Evolutionary conservation across 2,113 vertebrate genomes (phyloP).

Genomic region (Albula glossodonta): DNA sequence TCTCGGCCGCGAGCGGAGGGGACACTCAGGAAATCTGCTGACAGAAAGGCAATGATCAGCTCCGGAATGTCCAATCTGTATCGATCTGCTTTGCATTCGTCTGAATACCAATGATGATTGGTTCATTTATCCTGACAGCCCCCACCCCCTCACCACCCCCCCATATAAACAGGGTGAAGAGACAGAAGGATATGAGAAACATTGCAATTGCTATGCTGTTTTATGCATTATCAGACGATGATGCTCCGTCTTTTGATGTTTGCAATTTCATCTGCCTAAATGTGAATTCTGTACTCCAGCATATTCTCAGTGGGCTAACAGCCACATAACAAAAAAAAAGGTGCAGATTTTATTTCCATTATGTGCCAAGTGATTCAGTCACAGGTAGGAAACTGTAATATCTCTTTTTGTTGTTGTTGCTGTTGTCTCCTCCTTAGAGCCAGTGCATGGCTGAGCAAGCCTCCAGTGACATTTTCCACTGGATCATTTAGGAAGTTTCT

Average conservation of each 20-base stretch:
- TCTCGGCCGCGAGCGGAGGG: background rate
- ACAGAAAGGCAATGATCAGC: background rate
- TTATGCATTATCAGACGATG: background rate
- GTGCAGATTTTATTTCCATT: constrained; percentile 39
- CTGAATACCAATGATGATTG: background rate
- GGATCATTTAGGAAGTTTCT: background rate
- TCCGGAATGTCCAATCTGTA: background rate
- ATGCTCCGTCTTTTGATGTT: background rate
- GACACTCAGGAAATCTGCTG: background rate
- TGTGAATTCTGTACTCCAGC: background rate
- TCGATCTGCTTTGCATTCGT: background rate
- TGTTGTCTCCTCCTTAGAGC: background rate
- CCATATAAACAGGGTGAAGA: background rate
- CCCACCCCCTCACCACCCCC: background rate
- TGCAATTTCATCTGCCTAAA: background rate
- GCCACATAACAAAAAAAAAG: background rate
- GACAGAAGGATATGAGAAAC: background rate
- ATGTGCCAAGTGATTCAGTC: background rate
- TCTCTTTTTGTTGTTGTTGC: background rate
- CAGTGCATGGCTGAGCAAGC: background rate
- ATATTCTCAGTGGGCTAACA: background rate
- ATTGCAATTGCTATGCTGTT: background rate
- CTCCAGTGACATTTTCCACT: background rate
- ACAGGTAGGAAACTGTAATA: constrained; percentile 17
- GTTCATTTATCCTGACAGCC: background rate